phyloP scores from a whole-genome alignment of 1,140 invertebrate genomes.

The Hylaeus volcanicus region DNA sequence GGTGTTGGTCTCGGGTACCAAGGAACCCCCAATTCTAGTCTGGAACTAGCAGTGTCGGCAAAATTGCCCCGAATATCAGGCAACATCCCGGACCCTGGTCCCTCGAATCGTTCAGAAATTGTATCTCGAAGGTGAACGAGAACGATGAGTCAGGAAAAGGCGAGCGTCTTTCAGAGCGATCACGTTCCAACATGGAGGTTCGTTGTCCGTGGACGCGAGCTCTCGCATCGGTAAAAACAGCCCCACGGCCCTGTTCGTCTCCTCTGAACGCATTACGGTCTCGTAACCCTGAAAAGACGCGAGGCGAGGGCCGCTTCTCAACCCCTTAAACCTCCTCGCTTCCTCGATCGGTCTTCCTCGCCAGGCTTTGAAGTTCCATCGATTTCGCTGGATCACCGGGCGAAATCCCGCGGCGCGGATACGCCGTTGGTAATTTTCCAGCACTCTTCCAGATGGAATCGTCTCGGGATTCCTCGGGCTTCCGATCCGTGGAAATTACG shows the following conservation, averaged over 20 bases:
- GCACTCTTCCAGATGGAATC: slow-evolving; percentile 22
- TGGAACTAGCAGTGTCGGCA: too few relatives aligned
- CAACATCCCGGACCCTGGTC: too few relatives aligned
- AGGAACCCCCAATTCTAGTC: too few relatives aligned
- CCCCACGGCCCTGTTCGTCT: not conserved
- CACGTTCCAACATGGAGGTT: not conserved
- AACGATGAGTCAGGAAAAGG: not conserved
- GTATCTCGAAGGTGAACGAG: too few relatives aligned
- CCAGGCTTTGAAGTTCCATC: slow-evolving; percentile 30
- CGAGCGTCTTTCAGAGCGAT: not conserved
- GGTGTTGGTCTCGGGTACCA: too few relatives aligned
- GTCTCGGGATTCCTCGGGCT: not conserved
- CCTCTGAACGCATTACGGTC: not conserved
- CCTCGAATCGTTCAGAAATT: too few relatives aligned
- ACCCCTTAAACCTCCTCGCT: not conserved
- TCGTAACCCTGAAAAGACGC: slow-evolving; percentile 7
- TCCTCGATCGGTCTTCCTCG: not conserved
- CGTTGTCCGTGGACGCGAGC: not conserved
- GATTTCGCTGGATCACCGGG: slow-evolving; percentile 30
- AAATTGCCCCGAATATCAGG: too few relatives aligned
- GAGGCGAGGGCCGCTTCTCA: not conserved
- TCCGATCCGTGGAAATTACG: slow-evolving; percentile 20
- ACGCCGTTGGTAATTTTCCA: slow-evolving; percentile 14
- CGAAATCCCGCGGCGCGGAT: slow-evolving; percentile 15
- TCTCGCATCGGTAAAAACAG: not conserved